These are phyloP conservation scores for Baronia brevicornis DNA, from an alignment of 2,888 invertebrate species.

Conservation along the genomic window DNA sequence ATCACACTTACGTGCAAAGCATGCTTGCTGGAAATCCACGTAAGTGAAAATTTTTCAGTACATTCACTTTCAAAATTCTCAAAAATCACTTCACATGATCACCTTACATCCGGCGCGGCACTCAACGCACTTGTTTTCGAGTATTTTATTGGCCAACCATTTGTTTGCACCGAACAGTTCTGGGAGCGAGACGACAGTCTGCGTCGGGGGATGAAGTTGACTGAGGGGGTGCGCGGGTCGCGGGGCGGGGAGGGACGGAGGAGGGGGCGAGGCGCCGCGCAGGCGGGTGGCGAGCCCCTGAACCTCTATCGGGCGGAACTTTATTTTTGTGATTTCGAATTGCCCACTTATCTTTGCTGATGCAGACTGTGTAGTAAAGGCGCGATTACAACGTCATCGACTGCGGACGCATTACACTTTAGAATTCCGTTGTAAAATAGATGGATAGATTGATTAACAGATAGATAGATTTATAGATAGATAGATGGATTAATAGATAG, in stretches of 20 bases:
- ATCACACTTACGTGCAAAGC: constrained; percentile 22
- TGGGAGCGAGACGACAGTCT: constrained; percentile 10
- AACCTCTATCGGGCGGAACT: constrained; percentile 22
- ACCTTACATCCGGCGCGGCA: constrained; percentile 11
- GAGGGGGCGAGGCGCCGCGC: constrained; percentile 21
- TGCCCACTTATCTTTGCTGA: constrained; percentile 36
- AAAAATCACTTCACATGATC: constrained; percentile 11
- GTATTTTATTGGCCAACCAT: constrained; percentile 12
- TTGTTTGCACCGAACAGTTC: constrained; percentile 9
- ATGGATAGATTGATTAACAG: no score
- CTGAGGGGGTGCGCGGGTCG: constrained; percentile 21
- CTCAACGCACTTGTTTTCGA: constrained; percentile 11
- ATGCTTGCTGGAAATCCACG: constrained; percentile 17
- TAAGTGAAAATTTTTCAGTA: constrained; percentile 12
- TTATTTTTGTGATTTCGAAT: constrained; percentile 32
- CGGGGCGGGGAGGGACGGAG: constrained; percentile 16
- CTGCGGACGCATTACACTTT: no score
- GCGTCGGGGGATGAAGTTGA: constrained; percentile 20
- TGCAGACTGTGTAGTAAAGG: constrained; percentile 29
- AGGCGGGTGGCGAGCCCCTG: constrained; percentile 21
- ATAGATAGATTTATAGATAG: no score
- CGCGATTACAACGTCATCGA: constrained; percentile 28
- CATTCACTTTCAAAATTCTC: constrained; percentile 6
- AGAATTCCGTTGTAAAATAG: constrained; percentile 13
- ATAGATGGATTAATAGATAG: no score